Conservation (phyloP, 2,888 invertebrate genomes). For the Eilema griseolum region DNA sequence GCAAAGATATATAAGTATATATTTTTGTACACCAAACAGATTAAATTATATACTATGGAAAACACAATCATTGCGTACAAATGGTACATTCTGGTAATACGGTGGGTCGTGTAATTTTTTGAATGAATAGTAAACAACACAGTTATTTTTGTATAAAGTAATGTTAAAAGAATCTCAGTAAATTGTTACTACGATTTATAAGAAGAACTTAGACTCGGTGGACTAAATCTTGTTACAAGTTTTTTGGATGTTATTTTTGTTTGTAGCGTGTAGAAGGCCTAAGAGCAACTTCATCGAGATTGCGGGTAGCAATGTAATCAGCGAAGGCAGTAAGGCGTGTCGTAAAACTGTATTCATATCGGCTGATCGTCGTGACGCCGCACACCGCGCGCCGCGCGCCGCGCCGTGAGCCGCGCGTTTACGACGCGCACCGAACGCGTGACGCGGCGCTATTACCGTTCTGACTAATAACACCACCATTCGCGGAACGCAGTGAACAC, state of each 20-base stretch:
- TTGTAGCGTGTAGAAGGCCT: not conserved
- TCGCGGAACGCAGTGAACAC: not conserved
- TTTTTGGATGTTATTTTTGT: not conserved
- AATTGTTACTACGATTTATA: not conserved
- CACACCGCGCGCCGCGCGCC: not conserved
- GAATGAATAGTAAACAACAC: not conserved
- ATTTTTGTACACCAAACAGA: too few relatives aligned
- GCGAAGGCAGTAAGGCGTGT: slow-evolving; percentile 15
- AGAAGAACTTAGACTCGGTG: not conserved
- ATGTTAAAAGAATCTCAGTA: not conserved
- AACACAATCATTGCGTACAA: too few relatives aligned
- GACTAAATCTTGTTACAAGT: not conserved
- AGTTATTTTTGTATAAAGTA: not conserved
- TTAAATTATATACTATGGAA: too few relatives aligned
- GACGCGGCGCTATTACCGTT: slow-evolving; percentile 3
- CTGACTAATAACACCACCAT: not conserved
- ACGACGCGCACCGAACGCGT: not conserved
- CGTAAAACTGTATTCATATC: slow-evolving; percentile 23
- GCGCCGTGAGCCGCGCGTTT: slow-evolving; percentile 1
- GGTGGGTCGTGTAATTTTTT: too few relatives aligned
- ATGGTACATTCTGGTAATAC: too few relatives aligned
- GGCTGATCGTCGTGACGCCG: not conserved
- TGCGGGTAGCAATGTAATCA: slow-evolving; percentile 19
- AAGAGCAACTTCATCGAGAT: slow-evolving; percentile 16
- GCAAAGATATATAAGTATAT: too few relatives aligned